Evolutionary conservation across 2,888 invertebrate species (phyloP), one percentile per base, ranked within the genome.

Genomic region (Andrena trimmerana): DNA sequence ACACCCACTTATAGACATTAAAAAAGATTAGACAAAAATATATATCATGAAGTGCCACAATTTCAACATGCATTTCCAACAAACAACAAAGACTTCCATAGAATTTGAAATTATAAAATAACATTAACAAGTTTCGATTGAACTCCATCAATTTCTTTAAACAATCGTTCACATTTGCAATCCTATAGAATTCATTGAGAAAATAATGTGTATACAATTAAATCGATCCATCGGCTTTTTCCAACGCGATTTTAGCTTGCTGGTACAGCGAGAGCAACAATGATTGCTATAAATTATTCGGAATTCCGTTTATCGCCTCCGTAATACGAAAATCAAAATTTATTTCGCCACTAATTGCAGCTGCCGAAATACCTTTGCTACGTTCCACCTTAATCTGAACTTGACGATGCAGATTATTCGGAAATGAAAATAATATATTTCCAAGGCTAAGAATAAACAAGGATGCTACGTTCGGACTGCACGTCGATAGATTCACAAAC

Each of bases 41-140:
- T 20, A 57, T 57, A 57, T 62, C n/a, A 42, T 81, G 73, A 70
- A 73, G 20, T 63, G 79, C 4, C 27, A 80, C 29, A 80, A 69
- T 60, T 78, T 67, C n/a, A 83, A 71, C 67, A 68, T 72, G 60
- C 16, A 67, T 48, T 52, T 48, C 78, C 24, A 78, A 72, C 73
- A 81, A 72, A 83, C 76, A 75, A 75, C 81, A 78, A 80, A 70
- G 33, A 42, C 62, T 74, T 52, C 54, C 71, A 78, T 83, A 84
- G 54, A 86, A 86, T 85, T 69, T 81, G 7, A 62, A 84, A 48
- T 59, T 80, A 73, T 65, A 84, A 84, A 72, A 63, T 33, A 69
- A 86, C 78, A 74, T 80, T 75, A 88, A 84, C 62, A 80, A 57
- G 70, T 79, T 83, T 74, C 75, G 8, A 60, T 54, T 71, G 60